Evolutionary conservation across 2,888 invertebrate species (phyloP).

Genomic region (Neoascia interrupta): DNA sequence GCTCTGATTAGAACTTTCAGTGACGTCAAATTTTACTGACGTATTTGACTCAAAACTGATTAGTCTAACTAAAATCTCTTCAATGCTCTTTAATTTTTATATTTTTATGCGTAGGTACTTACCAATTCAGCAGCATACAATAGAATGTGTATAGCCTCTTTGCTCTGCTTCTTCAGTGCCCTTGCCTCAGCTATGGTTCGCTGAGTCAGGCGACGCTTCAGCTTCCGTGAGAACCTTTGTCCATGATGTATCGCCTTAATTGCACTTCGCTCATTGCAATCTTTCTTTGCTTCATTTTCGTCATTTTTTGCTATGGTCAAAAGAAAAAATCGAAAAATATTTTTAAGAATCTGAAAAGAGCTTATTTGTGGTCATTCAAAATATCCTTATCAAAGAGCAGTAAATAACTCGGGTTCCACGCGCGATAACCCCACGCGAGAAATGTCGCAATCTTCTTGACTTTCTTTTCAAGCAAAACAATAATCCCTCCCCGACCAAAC

Average conservation of each 20-base stretch:
- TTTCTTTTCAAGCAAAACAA: no score
- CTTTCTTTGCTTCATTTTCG: slow-evolving; percentile 62
- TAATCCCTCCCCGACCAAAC: neutral
- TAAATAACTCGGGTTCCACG: neutral
- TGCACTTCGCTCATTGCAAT: slow-evolving; percentile 80
- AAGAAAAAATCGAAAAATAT: neutral
- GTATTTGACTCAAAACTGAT: no score
- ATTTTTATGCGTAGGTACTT: no score
- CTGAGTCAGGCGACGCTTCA: slow-evolving; percentile 87
- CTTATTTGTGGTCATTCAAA: no score
- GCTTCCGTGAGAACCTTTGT: slow-evolving; percentile 87
- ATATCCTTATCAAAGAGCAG: neutral
- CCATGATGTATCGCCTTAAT: slow-evolving; percentile 89
- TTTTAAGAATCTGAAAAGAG: neutral
- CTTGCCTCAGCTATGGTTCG: slow-evolving; percentile 89
- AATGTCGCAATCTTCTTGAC: no score
- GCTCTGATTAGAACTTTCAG: no score
- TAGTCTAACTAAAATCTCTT: no score
- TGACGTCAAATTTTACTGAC: no score
- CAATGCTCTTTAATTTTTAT: no score
- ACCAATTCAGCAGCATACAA: slow-evolving; percentile 90
- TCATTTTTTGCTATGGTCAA: slow-evolving; percentile 51
- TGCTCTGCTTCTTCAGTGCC: slow-evolving; percentile 88
- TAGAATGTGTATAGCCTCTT: slow-evolving; percentile 87
- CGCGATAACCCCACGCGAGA: no score